These are phyloP conservation scores for Scaptomyza hsui DNA, from an alignment of 1,140 invertebrate genomes.

Conservation along the genomic window DNA sequence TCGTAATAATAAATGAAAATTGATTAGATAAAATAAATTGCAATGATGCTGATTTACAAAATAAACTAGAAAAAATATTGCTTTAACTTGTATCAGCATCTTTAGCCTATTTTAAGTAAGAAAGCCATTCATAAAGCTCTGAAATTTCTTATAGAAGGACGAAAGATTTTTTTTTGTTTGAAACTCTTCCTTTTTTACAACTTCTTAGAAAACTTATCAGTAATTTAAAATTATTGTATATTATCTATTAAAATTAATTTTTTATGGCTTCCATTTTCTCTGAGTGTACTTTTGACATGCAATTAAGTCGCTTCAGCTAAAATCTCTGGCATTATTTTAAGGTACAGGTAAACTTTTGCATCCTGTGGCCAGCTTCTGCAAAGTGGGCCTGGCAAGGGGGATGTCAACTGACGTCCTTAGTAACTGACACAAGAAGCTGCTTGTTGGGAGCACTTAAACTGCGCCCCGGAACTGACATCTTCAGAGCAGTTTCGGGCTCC, in stretches of 20 bases:
- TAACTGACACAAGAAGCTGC: slow-evolving; percentile 42
- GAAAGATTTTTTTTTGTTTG: too few species aligned
- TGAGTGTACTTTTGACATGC: slow-evolving; percentile 18
- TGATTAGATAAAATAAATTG: too few species aligned
- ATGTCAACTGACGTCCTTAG: slow-evolving; percentile 27
- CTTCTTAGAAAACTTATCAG: too few species aligned
- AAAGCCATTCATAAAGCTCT: too few species aligned
- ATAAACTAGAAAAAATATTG: too few species aligned
- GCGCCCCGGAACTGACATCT: slow-evolving; percentile 47
- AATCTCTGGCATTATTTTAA: slow-evolving; percentile 37
- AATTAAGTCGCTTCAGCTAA: slow-evolving; percentile 51
- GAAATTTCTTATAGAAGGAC: background rate
- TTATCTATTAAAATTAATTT: too few species aligned
- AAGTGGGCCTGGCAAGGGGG: background rate
- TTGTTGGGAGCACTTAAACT: slow-evolving; percentile 54
- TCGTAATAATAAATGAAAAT: too few species aligned
- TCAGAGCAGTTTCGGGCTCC: slow-evolving; percentile 30
- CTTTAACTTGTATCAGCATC: too few species aligned
- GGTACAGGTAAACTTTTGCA: slow-evolving; percentile 19
- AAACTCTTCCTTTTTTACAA: too few species aligned
- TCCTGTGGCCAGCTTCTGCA: background rate
- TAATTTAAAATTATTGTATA: too few species aligned
- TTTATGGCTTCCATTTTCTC: background rate
- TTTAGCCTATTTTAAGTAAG: too few species aligned
- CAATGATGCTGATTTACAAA: too few species aligned